Evolutionary conservation across 2,888 invertebrate species (phyloP), one percentile per base, ranked within the genome.

Genomic region (Drosophila sordidapex): DNA sequence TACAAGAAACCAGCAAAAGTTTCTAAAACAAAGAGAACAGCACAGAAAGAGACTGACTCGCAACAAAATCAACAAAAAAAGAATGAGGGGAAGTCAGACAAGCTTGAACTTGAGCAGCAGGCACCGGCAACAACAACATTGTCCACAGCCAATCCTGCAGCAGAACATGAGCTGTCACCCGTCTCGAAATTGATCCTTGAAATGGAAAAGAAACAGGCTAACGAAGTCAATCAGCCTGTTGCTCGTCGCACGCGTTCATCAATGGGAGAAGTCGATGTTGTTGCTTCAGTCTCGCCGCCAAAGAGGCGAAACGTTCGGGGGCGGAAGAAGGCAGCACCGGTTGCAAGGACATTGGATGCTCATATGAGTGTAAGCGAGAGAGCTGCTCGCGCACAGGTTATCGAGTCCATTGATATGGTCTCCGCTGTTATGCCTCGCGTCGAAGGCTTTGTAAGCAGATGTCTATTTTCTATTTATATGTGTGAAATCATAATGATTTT

Each of bases 321-420:
- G 0, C 36, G 38, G 10, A 74, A 56, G n/a, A 46, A 27, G 15
- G 5, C 56, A 33, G 7, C 36, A 7, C 7, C 54, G 15, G 29
- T 4, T 13, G 31, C 52, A 31, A 18, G 4, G 8, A 3, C 40
- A 13, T 2, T n/a, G 38, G 63, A 57, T 5, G 8, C 27, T 18
- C 13, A 46, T 46, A 3, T 8, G 21, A 56, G 21, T 21, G 6
- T 57, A 3, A 82, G 88, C 0, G 87, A 91, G 63, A 1, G 69
- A 0, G 90, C 89, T 8, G 91, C 90, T 0, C 83, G 85, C 21
- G 72, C 83, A 1, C 53, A 58, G 4, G 80, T 83, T 10, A 40
- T 90, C 8, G 91, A 83, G 27, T 73, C 64, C 15, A 75, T 92
- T 5, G 92, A 92, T 70, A 71, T 92, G 58, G 75, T 88, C 0